phyloP scores from a whole-genome alignment of 2,113 vertebrate genomes.

The Ranitomeya imitator region DNA sequence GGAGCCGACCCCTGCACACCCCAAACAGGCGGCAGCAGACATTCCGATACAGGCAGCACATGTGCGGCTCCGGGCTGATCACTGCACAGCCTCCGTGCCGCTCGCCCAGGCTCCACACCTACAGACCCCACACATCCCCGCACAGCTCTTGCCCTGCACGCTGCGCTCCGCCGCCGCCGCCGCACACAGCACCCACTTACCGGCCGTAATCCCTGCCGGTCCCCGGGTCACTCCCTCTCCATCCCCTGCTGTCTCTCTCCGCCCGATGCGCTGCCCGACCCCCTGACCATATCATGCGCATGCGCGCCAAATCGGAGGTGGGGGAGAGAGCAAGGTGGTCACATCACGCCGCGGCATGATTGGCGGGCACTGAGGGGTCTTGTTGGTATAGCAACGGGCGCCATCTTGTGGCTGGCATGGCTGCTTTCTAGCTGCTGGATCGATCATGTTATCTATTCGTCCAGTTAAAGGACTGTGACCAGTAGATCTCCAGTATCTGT shows the following conservation, averaged over 20 bases:
- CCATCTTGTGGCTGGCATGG: constrained; percentile 55
- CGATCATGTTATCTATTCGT: no score
- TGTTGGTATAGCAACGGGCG: constrained; percentile 46
- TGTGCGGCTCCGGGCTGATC: background rate
- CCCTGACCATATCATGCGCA: constrained; percentile 30
- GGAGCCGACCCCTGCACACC: background rate
- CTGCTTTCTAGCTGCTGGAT: background rate
- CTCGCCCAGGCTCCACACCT: background rate
- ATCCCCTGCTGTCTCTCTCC: constrained; percentile 51
- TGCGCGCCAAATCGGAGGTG: constrained; percentile 10
- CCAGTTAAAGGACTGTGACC: no score
- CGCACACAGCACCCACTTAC: constrained; percentile 8
- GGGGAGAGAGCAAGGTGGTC: constrained; percentile 23
- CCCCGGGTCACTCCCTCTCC: constrained; percentile 57
- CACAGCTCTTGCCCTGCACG: background rate
- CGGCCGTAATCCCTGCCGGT: constrained; percentile 27
- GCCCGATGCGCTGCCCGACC: constrained; percentile 46
- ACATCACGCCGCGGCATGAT: constrained; percentile 22
- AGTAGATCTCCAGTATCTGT: no score
- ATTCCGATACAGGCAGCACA: background rate
- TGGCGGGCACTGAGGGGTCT: constrained; percentile 39
- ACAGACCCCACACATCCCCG: background rate
- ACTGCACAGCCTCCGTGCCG: background rate
- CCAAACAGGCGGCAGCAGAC: background rate
- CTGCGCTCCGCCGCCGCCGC: background rate